Percentiles rank a stretch among this genome's conserved stretches.
These are phyloP conservation scores for Kryphioiulus occultus DNA, from an alignment of 2,888 invertebrate genomes.

Conservation along the genomic window DNA sequence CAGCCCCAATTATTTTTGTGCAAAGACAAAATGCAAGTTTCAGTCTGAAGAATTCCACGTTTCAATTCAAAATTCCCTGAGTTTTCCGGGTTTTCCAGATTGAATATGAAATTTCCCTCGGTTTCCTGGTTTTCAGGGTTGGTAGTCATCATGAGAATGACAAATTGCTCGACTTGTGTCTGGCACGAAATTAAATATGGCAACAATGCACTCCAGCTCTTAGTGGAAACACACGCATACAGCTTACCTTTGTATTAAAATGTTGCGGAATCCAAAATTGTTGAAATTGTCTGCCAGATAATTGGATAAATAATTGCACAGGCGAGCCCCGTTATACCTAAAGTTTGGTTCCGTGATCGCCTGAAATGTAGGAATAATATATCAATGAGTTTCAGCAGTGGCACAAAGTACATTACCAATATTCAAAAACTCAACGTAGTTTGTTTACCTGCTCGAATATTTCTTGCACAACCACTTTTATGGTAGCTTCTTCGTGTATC, in stretches of 20 bases:
- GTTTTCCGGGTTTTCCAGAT: no score
- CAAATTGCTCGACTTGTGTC: no score
- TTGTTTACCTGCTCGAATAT: constrained; percentile 55
- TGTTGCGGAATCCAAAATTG: constrained; percentile 58
- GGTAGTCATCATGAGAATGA: background rate
- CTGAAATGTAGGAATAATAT: constrained; percentile 64
- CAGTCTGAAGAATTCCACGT: no score
- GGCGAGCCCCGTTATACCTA: constrained; percentile 84
- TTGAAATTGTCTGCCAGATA: constrained; percentile 58
- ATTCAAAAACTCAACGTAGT: background rate
- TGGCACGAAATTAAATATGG: no score
- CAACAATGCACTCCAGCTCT: no score
- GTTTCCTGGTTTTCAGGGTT: no score
- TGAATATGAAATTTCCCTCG: no score
- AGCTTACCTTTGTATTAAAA: constrained; percentile 23
- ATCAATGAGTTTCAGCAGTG: no score
- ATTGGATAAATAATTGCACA: constrained; percentile 75
- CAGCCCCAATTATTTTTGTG: no score
- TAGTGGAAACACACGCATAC: background rate
- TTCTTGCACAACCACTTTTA: constrained; percentile 54
- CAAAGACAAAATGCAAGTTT: no score
- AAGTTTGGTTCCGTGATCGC: constrained; percentile 84
- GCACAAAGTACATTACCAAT: background rate
- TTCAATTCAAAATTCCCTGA: no score
- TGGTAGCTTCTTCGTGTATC: constrained; percentile 55